These are phyloP conservation scores for Lysiphlebus fabarum DNA, from an alignment of 1,140 invertebrate species.

Conservation along the genomic window DNA sequence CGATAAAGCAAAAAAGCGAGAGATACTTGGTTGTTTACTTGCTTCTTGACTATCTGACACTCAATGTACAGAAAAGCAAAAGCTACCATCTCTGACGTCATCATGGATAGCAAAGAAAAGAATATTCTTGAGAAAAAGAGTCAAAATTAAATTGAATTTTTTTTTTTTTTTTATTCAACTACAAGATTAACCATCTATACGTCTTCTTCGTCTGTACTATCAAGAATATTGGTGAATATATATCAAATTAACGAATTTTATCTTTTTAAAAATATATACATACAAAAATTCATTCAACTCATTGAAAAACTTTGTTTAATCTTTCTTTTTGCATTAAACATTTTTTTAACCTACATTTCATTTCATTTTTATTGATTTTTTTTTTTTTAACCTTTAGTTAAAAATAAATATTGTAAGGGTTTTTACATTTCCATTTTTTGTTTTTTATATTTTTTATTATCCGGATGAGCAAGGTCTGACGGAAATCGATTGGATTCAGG, in stretches of 20 bases:
- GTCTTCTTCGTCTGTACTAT: neutral
- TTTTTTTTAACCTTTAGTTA: neutral
- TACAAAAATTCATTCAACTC: too few relatives aligned
- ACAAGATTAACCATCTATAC: constrained; percentile 8
- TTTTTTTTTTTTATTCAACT: too few relatives aligned
- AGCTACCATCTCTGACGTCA: too few relatives aligned
- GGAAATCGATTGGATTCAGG: constrained; percentile 13
- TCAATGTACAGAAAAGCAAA: constrained; percentile 19
- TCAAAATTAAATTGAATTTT: too few relatives aligned
- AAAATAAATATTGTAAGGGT: neutral
- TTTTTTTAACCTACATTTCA: too few relatives aligned
- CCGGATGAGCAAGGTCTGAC: neutral
- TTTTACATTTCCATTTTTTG: neutral
- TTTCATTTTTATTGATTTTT: too few relatives aligned
- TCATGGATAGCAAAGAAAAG: constrained; percentile 3
- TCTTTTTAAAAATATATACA: too few relatives aligned
- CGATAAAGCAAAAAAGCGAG: constrained; percentile 42
- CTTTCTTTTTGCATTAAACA: too few relatives aligned
- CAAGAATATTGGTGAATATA: constrained; percentile 15
- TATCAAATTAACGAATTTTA: constrained; percentile 26
- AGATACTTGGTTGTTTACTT: too few relatives aligned
- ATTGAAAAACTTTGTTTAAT: too few relatives aligned
- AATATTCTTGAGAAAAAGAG: too few relatives aligned
- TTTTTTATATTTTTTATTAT: neutral
- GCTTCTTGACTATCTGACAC: constrained; percentile 9